Evolutionary conservation across 2,888 invertebrate genomes (phyloP).

Genomic region (Diarsia rubi): DNA sequence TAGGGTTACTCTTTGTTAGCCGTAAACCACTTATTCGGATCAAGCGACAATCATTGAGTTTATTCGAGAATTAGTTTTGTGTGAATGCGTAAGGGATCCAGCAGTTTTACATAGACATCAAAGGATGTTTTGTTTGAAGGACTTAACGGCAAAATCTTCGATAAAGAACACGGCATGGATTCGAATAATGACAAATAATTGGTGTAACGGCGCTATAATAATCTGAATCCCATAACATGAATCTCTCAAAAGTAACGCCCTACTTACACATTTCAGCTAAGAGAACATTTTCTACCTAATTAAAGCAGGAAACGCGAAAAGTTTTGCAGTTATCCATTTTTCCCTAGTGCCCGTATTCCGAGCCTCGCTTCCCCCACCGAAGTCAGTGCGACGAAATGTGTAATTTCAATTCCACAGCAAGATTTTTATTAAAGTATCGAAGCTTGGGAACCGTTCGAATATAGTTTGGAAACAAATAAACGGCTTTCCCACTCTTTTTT

Average conservation of each 20-base stretch:
- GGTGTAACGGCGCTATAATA: conserved; percentile 4
- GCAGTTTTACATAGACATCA: conserved; percentile 14
- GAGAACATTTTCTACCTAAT: conserved; percentile 74
- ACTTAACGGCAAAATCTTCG: neutral
- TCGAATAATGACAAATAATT: neutral
- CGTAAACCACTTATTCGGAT: conserved; percentile 60
- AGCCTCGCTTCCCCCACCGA: conserved; percentile 59
- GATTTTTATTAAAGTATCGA: conserved; percentile 83
- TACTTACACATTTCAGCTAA: conserved; percentile 59
- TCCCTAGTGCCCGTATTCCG: conserved; percentile 63
- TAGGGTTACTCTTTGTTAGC: conserved; percentile 52
- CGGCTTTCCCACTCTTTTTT: conserved; percentile 84
- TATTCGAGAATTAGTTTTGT: conserved; percentile 53
- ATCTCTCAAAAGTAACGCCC: conserved; percentile 51
- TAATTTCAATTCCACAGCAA: conserved; percentile 85
- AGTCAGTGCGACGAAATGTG: conserved; percentile 79
- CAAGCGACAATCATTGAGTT: conserved; percentile 53
- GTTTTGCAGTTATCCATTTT: conserved; percentile 76
- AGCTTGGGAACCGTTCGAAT: conserved; percentile 81
- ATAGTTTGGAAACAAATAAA: conserved; percentile 90
- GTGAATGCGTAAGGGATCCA: conserved; percentile 19
- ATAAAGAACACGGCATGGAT: neutral
- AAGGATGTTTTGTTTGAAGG: neutral
- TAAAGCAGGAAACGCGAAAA: conserved; percentile 72
- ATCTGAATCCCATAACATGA: conserved; percentile 31